Evolutionary conservation across 2,888 invertebrate species (phyloP).

Genomic region (Endomychus coccineus): DNA sequence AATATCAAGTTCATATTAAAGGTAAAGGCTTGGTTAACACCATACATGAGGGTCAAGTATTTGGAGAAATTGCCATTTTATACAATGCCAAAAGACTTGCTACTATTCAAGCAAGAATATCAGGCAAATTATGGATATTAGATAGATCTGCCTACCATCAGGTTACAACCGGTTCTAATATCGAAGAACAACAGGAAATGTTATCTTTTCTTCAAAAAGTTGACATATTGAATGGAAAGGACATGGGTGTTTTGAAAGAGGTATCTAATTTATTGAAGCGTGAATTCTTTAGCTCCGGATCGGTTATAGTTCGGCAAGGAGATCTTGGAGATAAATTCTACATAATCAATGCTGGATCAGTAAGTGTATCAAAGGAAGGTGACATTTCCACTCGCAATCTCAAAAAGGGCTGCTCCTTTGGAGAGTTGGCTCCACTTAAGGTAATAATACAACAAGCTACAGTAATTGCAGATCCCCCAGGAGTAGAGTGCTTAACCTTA

Average conservation of each 20-base stretch:
- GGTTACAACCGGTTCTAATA: conserved; percentile 80
- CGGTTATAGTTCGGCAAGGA: conserved; percentile 76
- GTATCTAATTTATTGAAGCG: conserved; percentile 83
- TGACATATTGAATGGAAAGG: conserved; percentile 67
- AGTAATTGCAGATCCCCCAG: conserved; percentile 75
- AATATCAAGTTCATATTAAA: conserved; percentile 77
- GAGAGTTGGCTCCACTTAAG: conserved; percentile 78
- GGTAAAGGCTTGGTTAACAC: conserved; percentile 58
- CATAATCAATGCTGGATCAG: conserved; percentile 79
- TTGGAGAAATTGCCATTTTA: conserved; percentile 89
- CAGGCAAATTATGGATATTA: conserved; percentile 81
- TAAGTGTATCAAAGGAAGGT: conserved; percentile 62
- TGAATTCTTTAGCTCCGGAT: conserved; percentile 75
- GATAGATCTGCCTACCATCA: conserved; percentile 80
- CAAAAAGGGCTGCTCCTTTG: conserved; percentile 74
- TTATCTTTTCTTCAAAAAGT: conserved; percentile 77
- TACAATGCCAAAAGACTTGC: conserved; percentile 90
- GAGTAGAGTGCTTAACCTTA: conserved; percentile 80
- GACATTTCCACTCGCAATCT: conserved; percentile 43
- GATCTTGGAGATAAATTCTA: conserved; percentile 86
- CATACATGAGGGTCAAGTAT: conserved; percentile 73
- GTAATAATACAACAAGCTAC: conserved; percentile 84
- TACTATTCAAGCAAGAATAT: conserved; percentile 73
- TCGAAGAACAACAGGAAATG: conserved; percentile 77
- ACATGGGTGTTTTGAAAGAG: conserved; percentile 63